Percentiles rank a stretch among this genome's conserved stretches.
phyloP scores from a whole-genome alignment of 2,113 vertebrate genomes.

The Cyprinus carpio region DNA sequence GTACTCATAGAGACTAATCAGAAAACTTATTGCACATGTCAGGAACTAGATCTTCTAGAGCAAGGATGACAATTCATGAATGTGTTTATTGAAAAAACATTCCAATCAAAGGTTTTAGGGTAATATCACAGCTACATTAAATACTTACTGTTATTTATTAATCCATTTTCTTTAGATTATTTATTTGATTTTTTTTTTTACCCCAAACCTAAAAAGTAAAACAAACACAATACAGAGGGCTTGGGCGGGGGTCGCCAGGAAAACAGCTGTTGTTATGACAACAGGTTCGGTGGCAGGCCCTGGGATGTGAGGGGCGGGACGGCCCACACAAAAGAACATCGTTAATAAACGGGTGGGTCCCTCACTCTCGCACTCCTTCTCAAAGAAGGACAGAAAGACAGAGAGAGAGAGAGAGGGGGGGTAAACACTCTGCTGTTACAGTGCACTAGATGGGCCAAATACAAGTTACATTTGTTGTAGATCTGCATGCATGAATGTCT shows the following conservation, averaged over 20 bases:
- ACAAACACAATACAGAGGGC: not conserved
- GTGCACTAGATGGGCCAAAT: not conserved
- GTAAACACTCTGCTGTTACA: not conserved
- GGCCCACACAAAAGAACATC: constrained; percentile 21
- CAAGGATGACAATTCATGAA: not conserved
- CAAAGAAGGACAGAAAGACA: constrained; percentile 1
- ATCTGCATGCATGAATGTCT: not conserved
- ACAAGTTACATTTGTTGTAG: not conserved
- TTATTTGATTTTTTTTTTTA: not conserved
- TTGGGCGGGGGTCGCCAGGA: not conserved
- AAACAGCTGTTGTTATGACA: constrained; percentile 48
- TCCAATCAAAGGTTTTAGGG: not conserved
- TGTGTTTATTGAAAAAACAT: not conserved
- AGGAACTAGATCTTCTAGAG: too few relatives aligned
- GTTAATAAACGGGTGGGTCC: not conserved
- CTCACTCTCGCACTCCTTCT: not conserved
- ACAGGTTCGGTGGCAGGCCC: constrained; percentile 11
- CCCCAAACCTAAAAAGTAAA: not conserved
- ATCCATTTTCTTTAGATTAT: not conserved
- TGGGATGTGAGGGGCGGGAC: not conserved
- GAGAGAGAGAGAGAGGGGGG: too few relatives aligned
- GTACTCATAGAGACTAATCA: not conserved
- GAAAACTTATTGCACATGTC: too few relatives aligned
- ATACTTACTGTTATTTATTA: not conserved
- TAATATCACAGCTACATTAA: not conserved